Conservation (phyloP, 2,888 invertebrate genomes). For the Tubulanus polymorphus region DNA sequence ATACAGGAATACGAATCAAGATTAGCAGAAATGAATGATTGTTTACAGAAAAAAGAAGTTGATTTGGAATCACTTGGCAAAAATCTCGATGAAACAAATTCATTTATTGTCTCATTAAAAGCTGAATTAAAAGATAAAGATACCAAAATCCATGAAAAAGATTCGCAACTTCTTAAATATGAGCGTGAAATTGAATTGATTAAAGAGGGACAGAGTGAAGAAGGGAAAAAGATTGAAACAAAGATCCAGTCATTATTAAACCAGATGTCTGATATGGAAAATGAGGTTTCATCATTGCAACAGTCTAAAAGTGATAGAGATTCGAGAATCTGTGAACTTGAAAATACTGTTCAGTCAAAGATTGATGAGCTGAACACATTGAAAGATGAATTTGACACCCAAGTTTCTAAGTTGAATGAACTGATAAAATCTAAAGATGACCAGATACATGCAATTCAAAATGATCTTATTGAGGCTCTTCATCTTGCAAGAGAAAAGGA, state of each 20-base stretch:
- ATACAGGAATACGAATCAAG: too few relatives aligned
- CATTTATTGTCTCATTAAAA: not conserved
- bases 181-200: conserved; percentile 61
- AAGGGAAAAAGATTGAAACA: conserved; percentile 54
- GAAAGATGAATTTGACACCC: not conserved
- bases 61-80: not conserved
- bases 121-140: not conserved
- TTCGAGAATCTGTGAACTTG: not conserved
- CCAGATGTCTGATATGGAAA: conserved; percentile 36
- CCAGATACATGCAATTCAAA: not conserved
- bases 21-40: not conserved
- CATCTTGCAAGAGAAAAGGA: conserved; percentile 1
- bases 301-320: not conserved
- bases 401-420: too few relatives aligned
- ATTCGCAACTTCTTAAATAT: conserved; percentile 26
- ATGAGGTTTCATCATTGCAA: conserved; percentile 14
- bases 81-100: not conserved
- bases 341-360: conserved; percentile 2
- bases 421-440: not conserved
- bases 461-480: not conserved
- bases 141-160: conserved; percentile 8
- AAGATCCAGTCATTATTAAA: conserved; percentile 30
- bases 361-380: not conserved
- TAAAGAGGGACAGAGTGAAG: conserved; percentile 25
- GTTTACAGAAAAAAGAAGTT: not conserved